Evolutionary conservation across 2,888 invertebrate genomes (phyloP), one percentile per base, ranked within the genome.

Genomic region (Scrobipalpa atriplicella): DNA sequence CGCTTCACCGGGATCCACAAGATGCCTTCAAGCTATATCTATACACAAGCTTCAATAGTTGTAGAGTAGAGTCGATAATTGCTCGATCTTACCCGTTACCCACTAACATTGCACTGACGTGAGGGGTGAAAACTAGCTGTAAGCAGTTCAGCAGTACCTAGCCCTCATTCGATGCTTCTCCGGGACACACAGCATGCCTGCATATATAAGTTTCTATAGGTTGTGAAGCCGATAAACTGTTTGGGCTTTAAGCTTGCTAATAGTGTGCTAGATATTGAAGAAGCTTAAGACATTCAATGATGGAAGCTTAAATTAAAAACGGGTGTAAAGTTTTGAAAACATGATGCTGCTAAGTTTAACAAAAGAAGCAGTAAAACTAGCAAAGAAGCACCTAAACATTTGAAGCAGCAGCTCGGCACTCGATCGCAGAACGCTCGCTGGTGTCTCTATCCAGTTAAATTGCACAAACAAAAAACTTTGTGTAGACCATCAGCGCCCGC

Each of bases 1-100:
- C 76, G 82, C 81, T 80, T 75, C 73, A 71, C 75, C 67, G 70
- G 60, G 54, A 65, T 56, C 65, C 39, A 43, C 56, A 62, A 62
- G 67, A 62, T 64, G 52, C 64, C n/a, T n/a, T n/a, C 2, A n/a
- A n/a, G n/a, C n/a, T n/a, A n/a, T 47, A 16, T 1, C 39, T 65
- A 62, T 43, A 51, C 65, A 63, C 29, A 66, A 73, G 11, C 39
- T 54, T 10, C n/a, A n/a, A n/a, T n/a, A n/a, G n/a, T n/a, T n/a
- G n/a, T n/a, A n/a, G n/a, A n/a, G n/a, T n/a, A n/a, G n/a, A n/a
- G n/a, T n/a, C n/a, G n/a, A n/a, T n/a, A n/a, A n/a, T n/a, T n/a
- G n/a, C n/a, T n/a, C n/a, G n/a, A n/a, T n/a, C n/a, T n/a, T n/a
- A n/a, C n/a, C n/a, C n/a, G n/a, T n/a, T n/a, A n/a, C n/a, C n/a